These are phyloP conservation scores for Podabrus alpinus DNA, from an alignment of 2,888 invertebrate genomes.

Conservation along the genomic window DNA sequence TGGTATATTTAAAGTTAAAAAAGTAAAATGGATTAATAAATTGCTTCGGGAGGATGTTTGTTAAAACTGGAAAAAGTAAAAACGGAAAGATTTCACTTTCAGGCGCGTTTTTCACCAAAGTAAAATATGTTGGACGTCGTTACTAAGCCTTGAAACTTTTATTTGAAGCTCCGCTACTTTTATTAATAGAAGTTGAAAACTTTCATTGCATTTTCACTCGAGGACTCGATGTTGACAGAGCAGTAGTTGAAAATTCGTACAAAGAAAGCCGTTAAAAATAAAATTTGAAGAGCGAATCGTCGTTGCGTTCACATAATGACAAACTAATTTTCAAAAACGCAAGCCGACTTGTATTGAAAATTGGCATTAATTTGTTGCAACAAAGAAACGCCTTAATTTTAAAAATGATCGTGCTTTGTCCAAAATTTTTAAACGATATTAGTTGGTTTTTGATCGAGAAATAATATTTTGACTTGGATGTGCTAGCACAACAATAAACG, in stretches of 20 bases:
- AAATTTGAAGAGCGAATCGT: neutral
- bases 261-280: neutral
- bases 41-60: neutral
- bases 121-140: slow-evolving; percentile 17
- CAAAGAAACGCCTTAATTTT: too few species aligned
- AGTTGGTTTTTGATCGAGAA: too few species aligned
- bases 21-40: neutral
- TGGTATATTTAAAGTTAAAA: neutral
- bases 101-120: neutral
- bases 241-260: neutral
- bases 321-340: neutral
- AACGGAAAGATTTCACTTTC: neutral
- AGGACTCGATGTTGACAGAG: neutral
- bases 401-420: neutral
- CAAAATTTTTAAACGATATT: neutral
- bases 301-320: neutral
- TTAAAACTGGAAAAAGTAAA: neutral
- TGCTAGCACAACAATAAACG: neutral
- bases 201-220: neutral
- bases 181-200: slow-evolving; percentile 13
- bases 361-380: neutral
- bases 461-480: neutral
- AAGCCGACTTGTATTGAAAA: neutral
- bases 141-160: slow-evolving; percentile 18
- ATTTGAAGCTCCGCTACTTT: slow-evolving; percentile 15